Evolutionary conservation across 2,113 vertebrate genomes (phyloP).

Genomic region (Dissostichus mawsoni): DNA sequence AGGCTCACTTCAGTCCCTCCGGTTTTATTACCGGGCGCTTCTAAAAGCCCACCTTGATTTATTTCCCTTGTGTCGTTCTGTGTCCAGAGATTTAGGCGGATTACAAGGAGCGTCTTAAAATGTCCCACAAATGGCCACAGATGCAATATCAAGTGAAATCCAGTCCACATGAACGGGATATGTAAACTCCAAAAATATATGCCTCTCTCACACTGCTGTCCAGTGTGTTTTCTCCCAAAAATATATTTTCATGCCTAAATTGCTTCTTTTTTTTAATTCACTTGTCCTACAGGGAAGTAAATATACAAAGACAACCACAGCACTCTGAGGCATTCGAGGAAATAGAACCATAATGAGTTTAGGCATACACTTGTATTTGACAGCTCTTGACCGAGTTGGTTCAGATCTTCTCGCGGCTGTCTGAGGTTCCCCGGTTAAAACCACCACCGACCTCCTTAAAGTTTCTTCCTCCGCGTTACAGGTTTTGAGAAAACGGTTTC

Average conservation of each 20-base stretch:
- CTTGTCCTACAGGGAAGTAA: conserved; percentile 33
- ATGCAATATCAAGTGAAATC: conserved; percentile 34
- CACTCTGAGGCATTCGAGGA: conserved; percentile 47
- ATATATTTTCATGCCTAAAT: conserved; percentile 45
- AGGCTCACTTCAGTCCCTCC: conserved; percentile 35
- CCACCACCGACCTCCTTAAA: conserved; percentile 71
- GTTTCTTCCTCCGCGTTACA: conserved; percentile 91
- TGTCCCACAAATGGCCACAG: conserved; percentile 49
- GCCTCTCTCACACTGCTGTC: conserved; percentile 49
- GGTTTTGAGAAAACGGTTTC: conserved; percentile 91
- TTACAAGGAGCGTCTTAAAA: conserved; percentile 28
- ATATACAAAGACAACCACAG: conserved; percentile 33
- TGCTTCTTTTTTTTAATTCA: conserved; percentile 1
- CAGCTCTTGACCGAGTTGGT: conserved; percentile 7
- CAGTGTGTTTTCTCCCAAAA: conserved; percentile 48
- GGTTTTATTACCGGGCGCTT: conserved; percentile 23
- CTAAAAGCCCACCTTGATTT: conserved; percentile 26
- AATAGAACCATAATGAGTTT: conserved; percentile 23
- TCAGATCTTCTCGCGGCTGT: conserved; percentile 14
- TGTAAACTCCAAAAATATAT: conserved; percentile 73
- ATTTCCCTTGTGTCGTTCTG: conserved; percentile 38
- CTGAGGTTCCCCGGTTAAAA: conserved; percentile 54
- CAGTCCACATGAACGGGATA: conserved; percentile 41
- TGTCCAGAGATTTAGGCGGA: conserved; percentile 21
- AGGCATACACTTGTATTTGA: conserved; percentile 33